Base-by-base conservation (phyloP, 2,113 vertebrate species). In the Pteruthius melanotis region DNA sequence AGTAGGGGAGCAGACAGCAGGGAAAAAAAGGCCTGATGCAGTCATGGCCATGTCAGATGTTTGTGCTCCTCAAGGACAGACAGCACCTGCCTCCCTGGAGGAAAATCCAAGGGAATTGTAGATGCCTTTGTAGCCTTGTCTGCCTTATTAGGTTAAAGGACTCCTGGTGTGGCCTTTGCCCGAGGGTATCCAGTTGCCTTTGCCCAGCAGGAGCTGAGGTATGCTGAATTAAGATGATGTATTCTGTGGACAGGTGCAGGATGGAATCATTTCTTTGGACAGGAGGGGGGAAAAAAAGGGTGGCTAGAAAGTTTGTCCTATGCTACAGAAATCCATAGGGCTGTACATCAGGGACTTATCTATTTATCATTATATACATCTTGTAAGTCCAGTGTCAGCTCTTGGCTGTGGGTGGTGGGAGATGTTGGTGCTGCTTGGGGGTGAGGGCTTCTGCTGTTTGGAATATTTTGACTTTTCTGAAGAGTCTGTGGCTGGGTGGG, bases 201-300 rank as follows among this genome's bases (percentile, higher is more conserved):
- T 61, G 52, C 76, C 79, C 91, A 94, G 94, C 82, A 63, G 93
- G 91, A 2, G 37, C n/a, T 90, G 87, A 68, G 45, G 64, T 82
- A 94, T 96, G 95, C 68, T 76, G 90, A 94, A 49, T 89, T 93
- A 56, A 42, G 87, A 92, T 81, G 91, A 95, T 88, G 69, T 44
- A 78, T 95, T 95, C 76, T 19, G 6, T 33, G 65, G 61, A 92
- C 94, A 96, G 95, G 91, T 95, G 97, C 80, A 66, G 49, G 77
- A 81, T 2, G 24, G 52, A 88, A 33, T 81, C 0, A 22, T 64
- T 93, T 83, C 53, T 92, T 91, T 69, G 65, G 60, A n/a, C 5
- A 39, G 24, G 6, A 91, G 10, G 42, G 9, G 6, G 2, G 27
- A 21, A n/a, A 28, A n/a, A 26, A 39, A 28, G 33, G 6, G 22